A percentile compares a stretch with the other conserved stretches of the same genome.
phyloP scores from a whole-genome alignment of 2,113 vertebrate genomes.

The Xyrauchen texanus region DNA sequence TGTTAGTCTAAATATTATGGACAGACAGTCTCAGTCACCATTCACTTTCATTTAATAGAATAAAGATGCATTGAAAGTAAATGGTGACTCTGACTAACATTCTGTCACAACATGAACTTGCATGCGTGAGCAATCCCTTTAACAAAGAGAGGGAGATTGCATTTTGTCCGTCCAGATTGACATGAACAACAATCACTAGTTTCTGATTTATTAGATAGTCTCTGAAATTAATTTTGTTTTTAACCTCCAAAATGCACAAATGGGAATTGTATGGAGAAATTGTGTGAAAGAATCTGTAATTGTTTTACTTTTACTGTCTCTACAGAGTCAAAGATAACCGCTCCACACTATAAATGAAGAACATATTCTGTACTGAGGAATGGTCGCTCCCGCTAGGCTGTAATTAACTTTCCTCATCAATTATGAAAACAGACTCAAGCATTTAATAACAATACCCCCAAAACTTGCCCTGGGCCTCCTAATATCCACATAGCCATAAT shows the following conservation, averaged over 20 bases:
- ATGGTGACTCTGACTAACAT: background rate
- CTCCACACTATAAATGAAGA: slow-evolving; percentile 78
- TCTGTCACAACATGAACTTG: background rate
- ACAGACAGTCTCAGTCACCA: too few species aligned
- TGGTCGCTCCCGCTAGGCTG: slow-evolving; percentile 60
- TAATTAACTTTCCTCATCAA: slow-evolving; percentile 70
- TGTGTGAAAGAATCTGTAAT: slow-evolving; percentile 75
- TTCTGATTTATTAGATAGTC: slow-evolving; percentile 78
- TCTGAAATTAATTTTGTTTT: slow-evolving; percentile 80
- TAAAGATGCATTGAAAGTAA: too few species aligned
- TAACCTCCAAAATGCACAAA: slow-evolving; percentile 74
- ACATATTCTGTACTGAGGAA: slow-evolving; percentile 66
- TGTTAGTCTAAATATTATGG: too few species aligned
- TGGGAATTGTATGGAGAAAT: slow-evolving; percentile 79
- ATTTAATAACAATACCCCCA: slow-evolving; percentile 57
- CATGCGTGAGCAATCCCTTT: background rate
- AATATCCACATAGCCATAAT: slow-evolving; percentile 44
- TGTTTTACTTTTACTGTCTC: slow-evolving; percentile 62
- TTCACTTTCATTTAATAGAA: too few species aligned
- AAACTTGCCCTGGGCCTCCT: slow-evolving; percentile 47
- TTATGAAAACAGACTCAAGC: slow-evolving; percentile 60
- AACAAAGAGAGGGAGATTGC: slow-evolving; percentile 46
- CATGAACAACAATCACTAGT: slow-evolving; percentile 75
- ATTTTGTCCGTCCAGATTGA: slow-evolving; percentile 55
- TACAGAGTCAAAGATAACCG: slow-evolving; percentile 73